Evolutionary conservation across 1,140 invertebrate genomes (phyloP).

Genomic region (Orchesella cincta): DNA sequence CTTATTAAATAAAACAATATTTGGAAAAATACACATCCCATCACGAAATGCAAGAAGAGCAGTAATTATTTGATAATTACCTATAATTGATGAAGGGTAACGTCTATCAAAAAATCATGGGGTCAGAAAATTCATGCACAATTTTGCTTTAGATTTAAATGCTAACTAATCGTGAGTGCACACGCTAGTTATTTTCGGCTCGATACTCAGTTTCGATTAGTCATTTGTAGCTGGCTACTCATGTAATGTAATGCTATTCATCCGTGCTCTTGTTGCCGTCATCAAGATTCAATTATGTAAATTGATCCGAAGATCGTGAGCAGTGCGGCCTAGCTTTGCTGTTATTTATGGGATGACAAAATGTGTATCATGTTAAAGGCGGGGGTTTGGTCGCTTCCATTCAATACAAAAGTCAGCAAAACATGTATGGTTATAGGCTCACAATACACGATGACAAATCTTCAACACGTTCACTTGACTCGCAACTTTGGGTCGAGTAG

Average conservation of each 20-base stretch:
- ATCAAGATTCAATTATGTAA: constrained; percentile 18
- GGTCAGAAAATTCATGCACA: background rate
- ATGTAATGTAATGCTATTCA: background rate
- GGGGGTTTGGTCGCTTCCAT: too few relatives aligned
- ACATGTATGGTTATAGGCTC: too few relatives aligned
- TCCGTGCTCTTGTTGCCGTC: background rate
- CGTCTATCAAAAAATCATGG: background rate
- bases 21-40: too few relatives aligned
- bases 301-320: background rate
- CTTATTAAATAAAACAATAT: too few relatives aligned
- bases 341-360: background rate
- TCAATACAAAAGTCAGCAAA: too few relatives aligned
- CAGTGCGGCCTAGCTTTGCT: background rate
- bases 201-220: background rate
- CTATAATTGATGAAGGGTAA: too few relatives aligned
- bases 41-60: too few relatives aligned
- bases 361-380: background rate
- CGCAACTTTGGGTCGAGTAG: too few relatives aligned
- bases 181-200: background rate
- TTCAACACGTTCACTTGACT: too few relatives aligned
- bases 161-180: background rate
- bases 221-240: background rate
- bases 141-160: background rate
- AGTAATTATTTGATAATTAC: too few relatives aligned
- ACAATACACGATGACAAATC: too few relatives aligned